These are phyloP conservation scores for Pagrus major DNA, from an alignment of 2,113 vertebrate species.

Conservation along the genomic window DNA sequence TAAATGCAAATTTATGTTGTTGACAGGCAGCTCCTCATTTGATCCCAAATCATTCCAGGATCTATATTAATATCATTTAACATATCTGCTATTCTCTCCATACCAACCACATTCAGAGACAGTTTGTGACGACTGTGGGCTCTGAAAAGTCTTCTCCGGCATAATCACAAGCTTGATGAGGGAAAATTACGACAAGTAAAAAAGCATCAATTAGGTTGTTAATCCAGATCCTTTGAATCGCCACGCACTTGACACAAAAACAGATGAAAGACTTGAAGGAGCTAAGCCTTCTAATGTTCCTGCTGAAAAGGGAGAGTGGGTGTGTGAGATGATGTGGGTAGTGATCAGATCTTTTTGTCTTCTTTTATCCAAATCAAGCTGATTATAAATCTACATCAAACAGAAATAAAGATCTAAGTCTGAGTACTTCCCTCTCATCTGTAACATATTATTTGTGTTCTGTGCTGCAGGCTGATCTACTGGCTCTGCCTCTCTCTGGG, in stretches of 20 bases:
- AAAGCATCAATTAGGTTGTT: constrained; percentile 4
- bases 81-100: not conserved
- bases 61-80: not conserved
- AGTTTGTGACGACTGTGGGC: no score
- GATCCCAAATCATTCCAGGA: not conserved
- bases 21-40: not conserved
- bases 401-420: not conserved
- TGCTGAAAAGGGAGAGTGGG: not conserved
- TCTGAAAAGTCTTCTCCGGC: not conserved
- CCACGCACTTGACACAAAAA: constrained; percentile 19
- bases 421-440: not conserved
- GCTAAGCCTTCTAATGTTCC: not conserved
- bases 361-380: constrained; percentile 3
- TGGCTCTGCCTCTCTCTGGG: constrained; percentile 89
- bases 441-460: not conserved
- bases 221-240: constrained; percentile 28
- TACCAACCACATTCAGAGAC: not conserved
- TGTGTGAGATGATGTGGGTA: not conserved
- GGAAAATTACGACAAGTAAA: not conserved
- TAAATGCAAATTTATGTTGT: not conserved
- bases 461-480: constrained; percentile 87
- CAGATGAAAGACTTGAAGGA: constrained; percentile 5
- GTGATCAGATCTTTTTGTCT: constrained; percentile 6
- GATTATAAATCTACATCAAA: not conserved
- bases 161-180: not conserved